Evolutionary conservation across 2,888 invertebrate species (phyloP), one percentile per base, ranked within the genome.

Genomic region (Acrobeloides nanus): DNA sequence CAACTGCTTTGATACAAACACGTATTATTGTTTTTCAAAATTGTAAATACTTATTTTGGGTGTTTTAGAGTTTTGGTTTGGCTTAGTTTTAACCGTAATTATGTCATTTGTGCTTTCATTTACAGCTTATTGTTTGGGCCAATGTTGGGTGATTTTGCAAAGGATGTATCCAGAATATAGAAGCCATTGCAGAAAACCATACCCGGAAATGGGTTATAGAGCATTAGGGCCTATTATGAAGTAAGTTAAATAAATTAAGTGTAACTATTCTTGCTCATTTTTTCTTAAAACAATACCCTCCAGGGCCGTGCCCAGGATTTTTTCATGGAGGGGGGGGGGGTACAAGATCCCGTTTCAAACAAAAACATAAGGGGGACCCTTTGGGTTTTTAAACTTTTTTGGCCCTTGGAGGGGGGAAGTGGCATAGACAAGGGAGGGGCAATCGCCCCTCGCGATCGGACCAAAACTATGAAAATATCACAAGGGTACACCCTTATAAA

Each of bases 1-100:
- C 67, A 12, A 68, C 67, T 0, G 66, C 67, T 12, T 59, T 67
- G 48, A 67, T 67, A 46, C 67, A 67, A 51, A 57, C 65, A 10
- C 57, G 65, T 64, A 23, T 50, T 59, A 25, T 29, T 12, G 15
- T n/a, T 2, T 15, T 23, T 25, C 33, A 53, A 51, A 8, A 2
- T n/a, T 32, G 26, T 15, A 38, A n/a, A 7, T 10, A 10, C 17
- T 18, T 18, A 39, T 17, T 1, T 4, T 18, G n/a, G 20, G 10
- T 3, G 37, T 55, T 64, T 48, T 53, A 55, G 62, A 54, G 25
- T 64, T 67, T 51, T 62, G 54, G 51, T 45, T 46, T n/a, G 67
- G 67, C 26, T 37, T 67, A 20, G 48, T 53, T 24, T 50, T 64
- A 34, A 57, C 54, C n/a, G 34, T 60, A 6, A 35, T 66, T 10